Conservation (phyloP, 2,797 vertebrate species). For the Amazonetta brasiliensis region DNA sequence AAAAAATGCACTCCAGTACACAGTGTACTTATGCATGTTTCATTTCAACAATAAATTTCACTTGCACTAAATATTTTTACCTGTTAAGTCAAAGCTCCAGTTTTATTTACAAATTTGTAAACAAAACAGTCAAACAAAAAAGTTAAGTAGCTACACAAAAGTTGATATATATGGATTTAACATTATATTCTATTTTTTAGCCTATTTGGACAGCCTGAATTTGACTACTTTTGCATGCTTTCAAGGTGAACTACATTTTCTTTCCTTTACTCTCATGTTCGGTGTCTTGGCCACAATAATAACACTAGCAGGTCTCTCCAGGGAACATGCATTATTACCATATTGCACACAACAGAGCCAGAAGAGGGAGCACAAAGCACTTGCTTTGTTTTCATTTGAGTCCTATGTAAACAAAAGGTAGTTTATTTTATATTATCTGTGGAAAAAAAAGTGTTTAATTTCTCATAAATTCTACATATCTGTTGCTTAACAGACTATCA, state of each 20-base stretch:
- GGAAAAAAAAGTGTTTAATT: neutral
- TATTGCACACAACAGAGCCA: slow-evolving; percentile 34
- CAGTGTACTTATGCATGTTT: neutral
- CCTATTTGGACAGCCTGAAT: neutral
- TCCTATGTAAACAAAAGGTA: slow-evolving; percentile 33
- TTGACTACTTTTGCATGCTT: neutral
- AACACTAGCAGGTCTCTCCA: neutral
- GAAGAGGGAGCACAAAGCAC: slow-evolving; percentile 68
- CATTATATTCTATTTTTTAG: neutral
- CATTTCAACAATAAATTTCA: neutral
- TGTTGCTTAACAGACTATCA: neutral
- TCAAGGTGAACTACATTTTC: neutral
- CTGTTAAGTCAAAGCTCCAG: neutral
- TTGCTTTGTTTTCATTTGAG: slow-evolving; percentile 33
- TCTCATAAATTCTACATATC: neutral
- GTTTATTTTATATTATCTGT: slow-evolving; percentile 16
- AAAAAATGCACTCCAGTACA: neutral
- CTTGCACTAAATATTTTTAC: neutral
- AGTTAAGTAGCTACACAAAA: neutral
- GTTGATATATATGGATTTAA: neutral
- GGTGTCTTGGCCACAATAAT: neutral
- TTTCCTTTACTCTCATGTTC: neutral
- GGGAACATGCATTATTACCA: neutral
- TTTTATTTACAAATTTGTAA: neutral
- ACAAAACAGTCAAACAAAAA: neutral